Base-by-base conservation (phyloP, 1,140 invertebrate genomes). In the Orius laevigatus region DNA sequence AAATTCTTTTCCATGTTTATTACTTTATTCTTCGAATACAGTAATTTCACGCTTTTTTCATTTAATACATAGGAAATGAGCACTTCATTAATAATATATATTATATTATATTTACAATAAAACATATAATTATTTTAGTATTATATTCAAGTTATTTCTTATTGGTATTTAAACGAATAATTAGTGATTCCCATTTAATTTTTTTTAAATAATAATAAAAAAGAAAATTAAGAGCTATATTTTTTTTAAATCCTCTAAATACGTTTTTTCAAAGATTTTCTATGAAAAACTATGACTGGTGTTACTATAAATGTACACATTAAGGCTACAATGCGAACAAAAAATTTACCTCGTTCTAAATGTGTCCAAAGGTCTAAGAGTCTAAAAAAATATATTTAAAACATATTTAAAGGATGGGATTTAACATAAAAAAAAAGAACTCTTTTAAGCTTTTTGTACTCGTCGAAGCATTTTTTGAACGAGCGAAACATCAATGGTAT, bases 31-130 rank as follows among this genome's bases (percentile, higher is more conserved):
- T 16, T 19, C 19, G 40, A 16, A 42, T 42, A 42, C 40, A 42
- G 40, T 42, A 42, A 19, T 12, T 38, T 38, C n/a, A 16, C 18
- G 16, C 18, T 42, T 42, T 11, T 42, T 11, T 15, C n/a, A 12
- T 42, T 38, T 42, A 19, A 12, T 42, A 19, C 19, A 42, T 42
- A 42, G 40, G 40, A 42, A 42, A 42, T 42, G 40, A 42, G 40
- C 40, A 42, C 14, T 19, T 42, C 40, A 42, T 16, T 42, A 42
- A 11, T 16, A 14, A 42, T 42, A 42, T 19, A 42, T 16, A 19
- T 16, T 42, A 42, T 42, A 19, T 12, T 42, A 42, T 42, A 25
- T 25, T 42, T 42, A 42, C 40, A 42, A 38, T 42, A 42, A 42
- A 16, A 42, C 14, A 42, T 25, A 8, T 25, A 42, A 14, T 11